Conservation (phyloP, 1,140 invertebrate genomes). For the Apis cerana region DNA sequence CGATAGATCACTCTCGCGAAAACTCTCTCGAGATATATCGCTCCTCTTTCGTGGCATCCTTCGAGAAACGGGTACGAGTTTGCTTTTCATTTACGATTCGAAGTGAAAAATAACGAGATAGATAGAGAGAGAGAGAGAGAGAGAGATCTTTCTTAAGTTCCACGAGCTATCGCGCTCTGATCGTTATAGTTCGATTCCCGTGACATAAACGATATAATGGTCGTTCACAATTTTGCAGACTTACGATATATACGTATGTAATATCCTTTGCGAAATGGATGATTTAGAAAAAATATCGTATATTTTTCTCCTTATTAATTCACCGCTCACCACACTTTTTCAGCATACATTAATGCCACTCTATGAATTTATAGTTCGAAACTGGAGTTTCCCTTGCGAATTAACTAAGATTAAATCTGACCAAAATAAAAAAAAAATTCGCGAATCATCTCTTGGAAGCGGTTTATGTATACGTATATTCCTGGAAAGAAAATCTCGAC, state of each 20-base stretch:
- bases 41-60: neutral
- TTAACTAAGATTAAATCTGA: neutral
- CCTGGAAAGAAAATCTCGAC: neutral
- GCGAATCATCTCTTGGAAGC: neutral
- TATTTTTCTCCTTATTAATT: neutral
- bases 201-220: neutral
- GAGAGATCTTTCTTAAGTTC: neutral
- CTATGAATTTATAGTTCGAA: neutral
- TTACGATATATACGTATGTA: no score
- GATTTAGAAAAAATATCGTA: neutral
- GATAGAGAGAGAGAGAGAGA: no score
- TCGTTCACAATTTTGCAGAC: neutral
- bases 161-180: neutral
- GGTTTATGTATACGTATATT: neutral
- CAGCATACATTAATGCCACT: neutral
- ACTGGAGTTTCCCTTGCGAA: neutral
- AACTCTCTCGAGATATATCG: conserved; percentile 13
- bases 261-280: no score
- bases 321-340: neutral
- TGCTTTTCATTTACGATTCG: neutral
- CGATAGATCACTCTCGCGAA: conserved; percentile 51
- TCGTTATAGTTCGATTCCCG: neutral
- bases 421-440: neutral
- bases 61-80: neutral
- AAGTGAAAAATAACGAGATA: no score